phyloP scores from a whole-genome alignment of 2,797 vertebrate species.

The Heteromormyrus szaboi region DNA sequence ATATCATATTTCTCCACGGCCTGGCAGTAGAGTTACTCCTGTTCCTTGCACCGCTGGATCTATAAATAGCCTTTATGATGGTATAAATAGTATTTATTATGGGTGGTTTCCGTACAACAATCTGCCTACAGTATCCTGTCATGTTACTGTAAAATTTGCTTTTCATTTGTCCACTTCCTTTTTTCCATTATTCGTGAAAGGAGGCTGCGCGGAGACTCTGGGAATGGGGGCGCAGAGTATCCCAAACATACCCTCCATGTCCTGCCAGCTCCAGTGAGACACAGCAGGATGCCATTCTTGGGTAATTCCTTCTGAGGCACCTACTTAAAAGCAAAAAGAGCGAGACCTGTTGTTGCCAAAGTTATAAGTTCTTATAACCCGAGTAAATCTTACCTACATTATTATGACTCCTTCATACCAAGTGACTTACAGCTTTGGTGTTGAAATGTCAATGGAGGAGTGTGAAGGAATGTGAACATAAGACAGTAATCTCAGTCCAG shows the following conservation, averaged over 20 bases:
- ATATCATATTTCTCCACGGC: not conserved
- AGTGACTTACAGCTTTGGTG: not conserved
- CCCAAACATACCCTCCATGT: too few relatives aligned
- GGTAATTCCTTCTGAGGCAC: not conserved
- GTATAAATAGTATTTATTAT: not conserved
- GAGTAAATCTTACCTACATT: not conserved
- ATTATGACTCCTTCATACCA: not conserved
- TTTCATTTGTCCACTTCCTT: slow-evolving; percentile 11
- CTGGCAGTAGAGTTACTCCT: not conserved
- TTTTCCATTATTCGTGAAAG: not conserved
- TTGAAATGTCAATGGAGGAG: not conserved
- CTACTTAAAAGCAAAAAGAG: not conserved
- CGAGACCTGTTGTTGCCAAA: not conserved
- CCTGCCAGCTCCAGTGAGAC: not conserved
- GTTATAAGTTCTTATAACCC: not conserved
- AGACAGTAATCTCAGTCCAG: not conserved
- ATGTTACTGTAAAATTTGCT: not conserved
- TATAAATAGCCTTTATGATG: slow-evolving; percentile 5
- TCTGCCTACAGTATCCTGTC: not conserved
- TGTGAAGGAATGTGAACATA: not conserved
- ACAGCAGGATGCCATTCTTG: not conserved
- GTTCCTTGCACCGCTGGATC: not conserved
- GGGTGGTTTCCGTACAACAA: not conserved
- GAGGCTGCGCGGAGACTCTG: not conserved
- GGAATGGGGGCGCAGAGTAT: not conserved